Percentiles rank a stretch among this genome's conserved stretches.
phyloP scores from a whole-genome alignment of 2,113 vertebrate genomes.

The Podarcis cretensis region DNA sequence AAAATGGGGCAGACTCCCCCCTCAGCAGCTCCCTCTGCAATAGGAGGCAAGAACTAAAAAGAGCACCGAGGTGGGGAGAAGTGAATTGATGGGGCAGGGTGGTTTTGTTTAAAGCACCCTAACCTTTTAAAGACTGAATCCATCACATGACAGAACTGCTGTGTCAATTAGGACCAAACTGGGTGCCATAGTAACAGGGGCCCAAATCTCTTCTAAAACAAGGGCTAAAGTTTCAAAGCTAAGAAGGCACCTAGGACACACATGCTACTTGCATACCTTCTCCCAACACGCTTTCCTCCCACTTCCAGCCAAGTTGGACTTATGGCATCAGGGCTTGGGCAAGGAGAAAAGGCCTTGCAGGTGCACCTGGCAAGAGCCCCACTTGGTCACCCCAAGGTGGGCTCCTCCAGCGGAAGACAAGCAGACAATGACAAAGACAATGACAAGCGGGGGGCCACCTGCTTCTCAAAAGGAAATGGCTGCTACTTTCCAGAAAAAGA shows the following conservation, averaged over 20 bases:
- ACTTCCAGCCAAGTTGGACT: not conserved
- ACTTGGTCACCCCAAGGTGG: not conserved
- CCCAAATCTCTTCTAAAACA: not conserved
- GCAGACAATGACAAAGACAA: no score
- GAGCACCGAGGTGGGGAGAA: no score
- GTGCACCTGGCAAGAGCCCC: not conserved
- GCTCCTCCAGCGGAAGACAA: not conserved
- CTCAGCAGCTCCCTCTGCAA: no score
- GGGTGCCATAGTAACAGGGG: not conserved
- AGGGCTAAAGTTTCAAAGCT: not conserved
- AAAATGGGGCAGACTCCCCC: not conserved
- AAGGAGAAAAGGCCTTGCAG: not conserved
- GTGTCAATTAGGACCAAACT: not conserved
- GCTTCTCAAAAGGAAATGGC: no score
- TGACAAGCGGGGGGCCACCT: no score
- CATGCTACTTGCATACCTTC: not conserved
- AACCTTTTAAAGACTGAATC: fast-evolving
- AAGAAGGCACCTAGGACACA: not conserved
- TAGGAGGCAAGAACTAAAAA: no score
- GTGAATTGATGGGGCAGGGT: no score
- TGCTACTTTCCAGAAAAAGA: no score
- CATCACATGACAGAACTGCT: not conserved
- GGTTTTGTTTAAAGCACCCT: slow-evolving; percentile 3
- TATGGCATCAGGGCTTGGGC: not conserved
- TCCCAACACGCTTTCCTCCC: no score